Conservation (phyloP, 2,113 vertebrate species). For the Brachyistius frenatus region DNA sequence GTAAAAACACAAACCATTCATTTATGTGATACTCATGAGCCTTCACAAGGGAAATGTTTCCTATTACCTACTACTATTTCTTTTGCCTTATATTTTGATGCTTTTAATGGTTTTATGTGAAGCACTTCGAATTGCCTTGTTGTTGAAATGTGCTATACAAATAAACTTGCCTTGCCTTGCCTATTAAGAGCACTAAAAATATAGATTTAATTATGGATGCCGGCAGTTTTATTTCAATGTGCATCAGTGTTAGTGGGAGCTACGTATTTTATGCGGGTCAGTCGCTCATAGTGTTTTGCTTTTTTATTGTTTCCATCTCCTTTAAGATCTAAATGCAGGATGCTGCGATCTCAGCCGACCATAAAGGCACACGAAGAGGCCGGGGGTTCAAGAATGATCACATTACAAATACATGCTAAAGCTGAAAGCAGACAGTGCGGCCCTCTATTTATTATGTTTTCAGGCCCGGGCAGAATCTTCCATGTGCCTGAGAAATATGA, state of each 20-base stretch:
- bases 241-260: background rate
- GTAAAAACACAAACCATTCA: conserved; percentile 1
- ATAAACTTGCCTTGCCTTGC: no score
- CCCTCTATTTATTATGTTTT: conserved; percentile 74
- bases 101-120: no score
- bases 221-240: conserved; percentile 12
- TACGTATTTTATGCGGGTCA: background rate
- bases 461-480: conserved; percentile 70
- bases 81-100: no score
- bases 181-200: no score
- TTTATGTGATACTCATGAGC: background rate
- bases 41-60: background rate
- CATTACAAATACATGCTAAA: conserved; percentile 74
- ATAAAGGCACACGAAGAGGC: conserved; percentile 49
- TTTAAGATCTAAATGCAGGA: conserved; percentile 21
- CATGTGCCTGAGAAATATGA: conserved; percentile 75
- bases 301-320: background rate
- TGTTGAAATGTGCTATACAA: no score
- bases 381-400: conserved; percentile 66
- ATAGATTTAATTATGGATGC: background rate
- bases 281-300: background rate
- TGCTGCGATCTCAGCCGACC: conserved; percentile 27
- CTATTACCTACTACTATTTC: no score
- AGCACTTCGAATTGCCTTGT: no score
- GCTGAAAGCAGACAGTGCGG: conserved; percentile 71